Evolutionary conservation across 2,113 vertebrate species (phyloP).

Genomic region (Astatotilapia flaviijosephi): DNA sequence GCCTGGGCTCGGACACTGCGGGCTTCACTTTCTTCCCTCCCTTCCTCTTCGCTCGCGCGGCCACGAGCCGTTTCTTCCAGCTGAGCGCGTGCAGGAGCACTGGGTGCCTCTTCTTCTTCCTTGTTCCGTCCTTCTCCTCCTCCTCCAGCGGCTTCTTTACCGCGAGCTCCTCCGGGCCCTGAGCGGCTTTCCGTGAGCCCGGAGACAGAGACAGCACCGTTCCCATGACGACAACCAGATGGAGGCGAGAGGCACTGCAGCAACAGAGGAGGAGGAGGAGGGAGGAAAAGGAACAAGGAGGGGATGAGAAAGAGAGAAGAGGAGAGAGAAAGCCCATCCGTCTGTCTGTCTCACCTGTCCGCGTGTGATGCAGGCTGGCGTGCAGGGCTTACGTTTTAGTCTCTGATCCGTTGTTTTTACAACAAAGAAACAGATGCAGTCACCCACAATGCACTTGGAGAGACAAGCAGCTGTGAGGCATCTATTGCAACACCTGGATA

Average conservation of each 20-base stretch:
- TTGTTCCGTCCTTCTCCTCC: constrained; percentile 71
- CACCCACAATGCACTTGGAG: not conserved
- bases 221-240: constrained; percentile 74
- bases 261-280: not conserved
- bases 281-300: not conserved
- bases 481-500: not conserved
- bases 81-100: constrained; percentile 85
- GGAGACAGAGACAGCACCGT: constrained; percentile 87
- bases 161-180: constrained; percentile 27
- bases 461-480: not conserved
- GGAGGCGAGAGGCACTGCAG: not conserved
- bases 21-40: constrained; percentile 85
- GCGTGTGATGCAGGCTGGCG: not conserved
- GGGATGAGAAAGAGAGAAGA: not conserved
- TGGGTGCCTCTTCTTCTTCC: constrained; percentile 76
- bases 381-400: not conserved
- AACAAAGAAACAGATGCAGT: not conserved
- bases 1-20: constrained; percentile 14
- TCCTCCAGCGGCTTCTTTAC: constrained; percentile 44
- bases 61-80: constrained; percentile 89
- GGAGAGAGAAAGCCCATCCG: not conserved
- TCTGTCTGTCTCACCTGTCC: not conserved
- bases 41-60: constrained; percentile 81
- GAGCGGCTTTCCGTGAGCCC: constrained; percentile 67
- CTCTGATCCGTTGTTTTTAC: not conserved